Conservation (phyloP, 2,888 invertebrate genomes). For the Druceiella hillmani region DNA sequence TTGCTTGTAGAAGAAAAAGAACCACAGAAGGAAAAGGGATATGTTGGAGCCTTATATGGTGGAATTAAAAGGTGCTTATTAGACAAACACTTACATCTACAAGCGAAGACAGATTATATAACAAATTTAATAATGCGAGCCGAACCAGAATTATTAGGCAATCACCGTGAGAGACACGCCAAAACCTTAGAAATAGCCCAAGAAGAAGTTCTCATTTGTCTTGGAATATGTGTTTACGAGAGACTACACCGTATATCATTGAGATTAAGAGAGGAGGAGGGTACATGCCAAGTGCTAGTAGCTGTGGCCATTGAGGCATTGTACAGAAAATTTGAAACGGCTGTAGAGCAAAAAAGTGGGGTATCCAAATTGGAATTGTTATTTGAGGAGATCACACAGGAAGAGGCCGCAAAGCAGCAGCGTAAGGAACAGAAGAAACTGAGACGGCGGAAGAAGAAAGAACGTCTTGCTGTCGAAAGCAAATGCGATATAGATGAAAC, state of each 20-base stretch:
- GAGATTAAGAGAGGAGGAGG: slow-evolving; percentile 84
- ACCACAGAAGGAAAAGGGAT: slow-evolving; percentile 83
- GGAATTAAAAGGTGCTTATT: slow-evolving; percentile 82
- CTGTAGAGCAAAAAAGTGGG: slow-evolving; percentile 83
- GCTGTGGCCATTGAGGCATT: slow-evolving; percentile 84
- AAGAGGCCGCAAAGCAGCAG: slow-evolving; percentile 79
- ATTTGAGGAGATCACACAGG: slow-evolving; percentile 82
- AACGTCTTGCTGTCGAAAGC: slow-evolving; percentile 39
- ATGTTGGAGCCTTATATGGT: slow-evolving; percentile 78
- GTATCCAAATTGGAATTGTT: slow-evolving; percentile 83
- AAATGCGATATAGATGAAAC: slow-evolving; percentile 49
- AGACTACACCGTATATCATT: slow-evolving; percentile 82
- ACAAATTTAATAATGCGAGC: slow-evolving; percentile 82
- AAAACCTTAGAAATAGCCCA: slow-evolving; percentile 96
- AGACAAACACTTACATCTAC: slow-evolving; percentile 84
- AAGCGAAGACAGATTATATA: slow-evolving; percentile 84
- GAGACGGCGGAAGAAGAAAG: slow-evolving; percentile 68
- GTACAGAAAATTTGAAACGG: slow-evolving; percentile 84
- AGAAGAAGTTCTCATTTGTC: slow-evolving; percentile 91
- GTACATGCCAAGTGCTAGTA: slow-evolving; percentile 89
- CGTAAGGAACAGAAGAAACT: slow-evolving; percentile 85
- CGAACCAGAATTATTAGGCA: slow-evolving; percentile 86
- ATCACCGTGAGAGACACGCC: slow-evolving; percentile 86
- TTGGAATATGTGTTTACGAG: slow-evolving; percentile 91
- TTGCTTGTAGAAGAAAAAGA: slow-evolving; percentile 81